These are phyloP conservation scores for Rhea americana DNA, from an alignment of 2,113 vertebrate genomes.

Conservation along the genomic window DNA sequence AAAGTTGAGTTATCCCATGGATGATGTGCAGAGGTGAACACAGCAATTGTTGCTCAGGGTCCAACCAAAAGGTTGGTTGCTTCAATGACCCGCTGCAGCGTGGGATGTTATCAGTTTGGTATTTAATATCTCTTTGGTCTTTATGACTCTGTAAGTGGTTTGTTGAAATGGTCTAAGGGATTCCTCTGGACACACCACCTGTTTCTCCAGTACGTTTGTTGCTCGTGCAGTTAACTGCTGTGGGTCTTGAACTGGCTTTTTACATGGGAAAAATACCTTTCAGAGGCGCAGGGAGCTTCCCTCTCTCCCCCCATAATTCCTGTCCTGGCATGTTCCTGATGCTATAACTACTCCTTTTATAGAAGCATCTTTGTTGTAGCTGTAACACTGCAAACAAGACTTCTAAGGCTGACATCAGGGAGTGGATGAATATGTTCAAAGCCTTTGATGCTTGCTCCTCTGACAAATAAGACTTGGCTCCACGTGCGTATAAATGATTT, in stretches of 20 bases:
- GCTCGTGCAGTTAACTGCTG: background rate
- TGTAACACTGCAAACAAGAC: background rate
- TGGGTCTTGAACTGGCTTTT: background rate
- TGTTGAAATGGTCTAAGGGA: background rate
- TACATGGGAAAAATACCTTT: rapidly evolving
- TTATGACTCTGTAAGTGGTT: background rate
- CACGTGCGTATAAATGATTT: background rate
- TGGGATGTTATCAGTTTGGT: background rate
- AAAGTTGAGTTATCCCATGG: background rate
- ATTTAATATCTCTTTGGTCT: no score
- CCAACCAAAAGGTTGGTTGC: background rate
- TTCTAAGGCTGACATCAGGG: background rate
- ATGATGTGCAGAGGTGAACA: background rate
- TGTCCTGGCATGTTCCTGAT: background rate
- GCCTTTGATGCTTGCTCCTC: background rate
- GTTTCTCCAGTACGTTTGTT: background rate
- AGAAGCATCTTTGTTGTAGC: background rate
- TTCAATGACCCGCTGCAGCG: background rate
- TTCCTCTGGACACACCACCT: background rate
- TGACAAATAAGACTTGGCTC: background rate
- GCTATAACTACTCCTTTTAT: background rate
- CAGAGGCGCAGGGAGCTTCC: background rate
- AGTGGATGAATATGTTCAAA: background rate
- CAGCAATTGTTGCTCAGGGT: background rate
- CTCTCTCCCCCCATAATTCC: background rate